Evolutionary conservation across 2,888 invertebrate species (phyloP), one percentile per base, ranked within the genome.

Genomic region (Amphipoea oculea): DNA sequence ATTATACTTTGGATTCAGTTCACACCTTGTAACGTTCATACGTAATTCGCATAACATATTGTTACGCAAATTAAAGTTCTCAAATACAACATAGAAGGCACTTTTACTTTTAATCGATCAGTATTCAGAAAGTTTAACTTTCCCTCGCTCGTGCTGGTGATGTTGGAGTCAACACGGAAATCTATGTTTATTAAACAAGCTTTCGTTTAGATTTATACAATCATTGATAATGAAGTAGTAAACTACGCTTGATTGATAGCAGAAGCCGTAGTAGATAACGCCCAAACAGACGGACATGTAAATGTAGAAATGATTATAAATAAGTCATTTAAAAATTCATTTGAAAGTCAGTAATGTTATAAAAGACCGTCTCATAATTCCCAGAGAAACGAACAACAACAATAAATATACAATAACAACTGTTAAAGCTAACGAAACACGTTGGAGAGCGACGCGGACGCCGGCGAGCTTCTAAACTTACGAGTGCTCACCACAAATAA

Each of bases 41-140:
- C 69, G 76, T 88, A 88, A 92, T 90, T 89, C 88, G 86, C 85
- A 89, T 90, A 90, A 89, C 86, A 89, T 90, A 90, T 87, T 89
- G 91, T 94, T 93, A 94, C 92, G 91, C 91, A 92, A 93, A 94
- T 91, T 89, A 90, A 89, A 89, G 80, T 85, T 87, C 90, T 89
- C 88, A 91, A 91, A 92, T 87, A 88, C 82, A 88, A 86, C 87
- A 84, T 85, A 84, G 82, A 82, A 85, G 80, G 78, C 88, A 95
- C 95, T 96, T 95, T 96, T 95, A 95, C 95, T 96, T 95, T 95
- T 94, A 94, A 94, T 94, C 93, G 92, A 95, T 95, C 93, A 94
- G 92, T 94, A 95, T 95, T 95, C 95, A 93, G 95, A 95, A 94
- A 95, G 94, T 93, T 90, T 71, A 91, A 94, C 95, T 96, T 96